phyloP scores from a whole-genome alignment of 2,888 invertebrate genomes.

The Parasteatoda lunata region DNA sequence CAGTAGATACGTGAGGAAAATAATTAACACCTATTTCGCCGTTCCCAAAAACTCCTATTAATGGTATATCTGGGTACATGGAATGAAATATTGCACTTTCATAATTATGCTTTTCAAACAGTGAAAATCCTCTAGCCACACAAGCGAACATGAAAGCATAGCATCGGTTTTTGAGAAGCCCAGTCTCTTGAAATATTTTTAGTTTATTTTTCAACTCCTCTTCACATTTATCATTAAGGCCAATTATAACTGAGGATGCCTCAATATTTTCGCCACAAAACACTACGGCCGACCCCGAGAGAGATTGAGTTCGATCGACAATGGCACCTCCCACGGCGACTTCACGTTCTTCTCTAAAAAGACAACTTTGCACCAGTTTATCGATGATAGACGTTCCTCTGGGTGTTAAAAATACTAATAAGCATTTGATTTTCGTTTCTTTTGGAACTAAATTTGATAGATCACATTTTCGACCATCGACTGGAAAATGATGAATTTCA shows the following conservation, averaged over 20 bases:
- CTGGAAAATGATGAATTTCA: slow-evolving; percentile 16
- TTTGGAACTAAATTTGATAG: slow-evolving; percentile 14
- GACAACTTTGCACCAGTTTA: slow-evolving; percentile 21
- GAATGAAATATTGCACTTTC: slow-evolving; percentile 75
- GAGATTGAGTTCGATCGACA: slow-evolving; percentile 24
- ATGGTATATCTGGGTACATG: slow-evolving; percentile 75
- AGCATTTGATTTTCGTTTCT: slow-evolving; percentile 28
- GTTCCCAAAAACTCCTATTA: slow-evolving; percentile 76
- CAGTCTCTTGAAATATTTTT: slow-evolving; percentile 68
- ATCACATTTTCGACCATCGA: slow-evolving; percentile 1
- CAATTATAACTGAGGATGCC: slow-evolving; percentile 71
- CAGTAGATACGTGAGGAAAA: slow-evolving; percentile 64
- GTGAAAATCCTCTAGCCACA: slow-evolving; percentile 74
- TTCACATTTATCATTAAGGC: slow-evolving; percentile 50
- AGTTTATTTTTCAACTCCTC: slow-evolving; percentile 68
- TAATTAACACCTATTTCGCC: slow-evolving; percentile 75
- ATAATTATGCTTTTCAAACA: slow-evolving; percentile 73
- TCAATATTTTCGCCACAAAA: slow-evolving; percentile 70
- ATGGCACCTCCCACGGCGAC: slow-evolving; percentile 66
- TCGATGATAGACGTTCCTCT: background rate
- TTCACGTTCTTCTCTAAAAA: slow-evolving; percentile 18
- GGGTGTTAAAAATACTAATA: slow-evolving; percentile 34
- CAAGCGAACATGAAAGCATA: slow-evolving; percentile 76
- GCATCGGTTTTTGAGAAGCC: slow-evolving; percentile 70
- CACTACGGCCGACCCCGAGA: slow-evolving; percentile 33